These are phyloP conservation scores for Netelia melanura DNA, from an alignment of 2,888 invertebrate genomes.

Conservation along the genomic window DNA sequence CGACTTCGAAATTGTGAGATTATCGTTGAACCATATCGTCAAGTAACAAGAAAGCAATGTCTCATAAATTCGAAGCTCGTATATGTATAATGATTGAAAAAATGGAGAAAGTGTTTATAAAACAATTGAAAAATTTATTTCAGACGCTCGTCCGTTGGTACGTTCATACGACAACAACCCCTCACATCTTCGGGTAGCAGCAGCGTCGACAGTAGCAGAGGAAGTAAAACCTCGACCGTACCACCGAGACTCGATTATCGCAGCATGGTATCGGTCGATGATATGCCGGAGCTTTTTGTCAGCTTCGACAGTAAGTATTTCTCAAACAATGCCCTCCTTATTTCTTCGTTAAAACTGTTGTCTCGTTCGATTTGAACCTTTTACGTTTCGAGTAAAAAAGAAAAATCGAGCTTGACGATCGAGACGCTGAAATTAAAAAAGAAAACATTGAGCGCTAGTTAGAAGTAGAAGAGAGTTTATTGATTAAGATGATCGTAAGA, in stretches of 20 bases:
- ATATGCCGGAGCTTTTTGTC: slow-evolving; percentile 97
- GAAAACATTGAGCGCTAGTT: slow-evolving; percentile 32
- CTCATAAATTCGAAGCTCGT: slow-evolving; percentile 62
- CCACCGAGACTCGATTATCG: slow-evolving; percentile 94
- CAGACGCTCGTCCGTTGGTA: slow-evolving; percentile 95
- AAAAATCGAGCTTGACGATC: neutral
- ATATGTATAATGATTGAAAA: neutral
- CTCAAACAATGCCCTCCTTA: neutral
- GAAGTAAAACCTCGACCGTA: slow-evolving; percentile 86
- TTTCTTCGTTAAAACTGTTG: slow-evolving; percentile 2
- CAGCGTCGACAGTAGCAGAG: slow-evolving; percentile 88
- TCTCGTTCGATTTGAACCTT: slow-evolving; percentile 2
- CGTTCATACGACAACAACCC: slow-evolving; percentile 91
- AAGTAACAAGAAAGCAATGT: neutral
- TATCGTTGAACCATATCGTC: slow-evolving; percentile 1
- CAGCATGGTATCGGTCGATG: slow-evolving; percentile 97
- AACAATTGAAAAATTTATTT: slow-evolving; percentile 71
- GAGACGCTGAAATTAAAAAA: neutral
- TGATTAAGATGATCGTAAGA: slow-evolving; percentile 55
- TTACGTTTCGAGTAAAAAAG: neutral
- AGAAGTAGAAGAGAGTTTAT: slow-evolving; percentile 32
- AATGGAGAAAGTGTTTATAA: neutral
- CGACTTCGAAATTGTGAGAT: slow-evolving; percentile 71
- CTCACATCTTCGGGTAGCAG: slow-evolving; percentile 84
- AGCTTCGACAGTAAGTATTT: slow-evolving; percentile 96